Conservation (phyloP, 1,140 invertebrate species). For the Apis mellifera region DNA sequence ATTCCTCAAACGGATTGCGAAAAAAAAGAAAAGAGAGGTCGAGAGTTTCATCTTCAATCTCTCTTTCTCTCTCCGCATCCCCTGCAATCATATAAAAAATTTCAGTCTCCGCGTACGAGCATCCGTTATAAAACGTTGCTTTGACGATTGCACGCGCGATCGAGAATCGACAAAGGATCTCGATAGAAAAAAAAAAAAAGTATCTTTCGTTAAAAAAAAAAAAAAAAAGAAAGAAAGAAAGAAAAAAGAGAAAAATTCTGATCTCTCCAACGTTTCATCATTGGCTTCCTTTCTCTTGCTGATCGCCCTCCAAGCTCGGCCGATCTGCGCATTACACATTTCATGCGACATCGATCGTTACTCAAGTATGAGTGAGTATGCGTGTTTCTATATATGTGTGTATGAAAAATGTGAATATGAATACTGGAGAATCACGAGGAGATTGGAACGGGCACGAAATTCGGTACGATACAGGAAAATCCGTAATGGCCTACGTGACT, state of each 20-base stretch:
- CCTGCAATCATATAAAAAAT: not conserved
- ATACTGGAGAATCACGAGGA: conserved; percentile 51
- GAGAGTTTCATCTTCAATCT: not conserved
- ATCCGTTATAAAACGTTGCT: not conserved
- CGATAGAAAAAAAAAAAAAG: not conserved
- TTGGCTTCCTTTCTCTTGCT: conserved; percentile 30
- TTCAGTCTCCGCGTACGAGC: not conserved
- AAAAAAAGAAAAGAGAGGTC: not conserved
- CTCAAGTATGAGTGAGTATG: conserved; percentile 32
- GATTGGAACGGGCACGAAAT: conserved; percentile 45
- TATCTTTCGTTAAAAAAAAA: not conserved
- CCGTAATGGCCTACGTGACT: not conserved
- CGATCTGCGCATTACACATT: conserved; percentile 57
- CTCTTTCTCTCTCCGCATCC: not conserved
- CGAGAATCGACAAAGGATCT: not conserved
- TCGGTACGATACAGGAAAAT: conserved; percentile 17
- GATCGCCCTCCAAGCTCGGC: conserved; percentile 44
- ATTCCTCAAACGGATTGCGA: not conserved
- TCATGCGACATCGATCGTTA: conserved; percentile 65
- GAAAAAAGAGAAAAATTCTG: not conserved
- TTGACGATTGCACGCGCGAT: not conserved
- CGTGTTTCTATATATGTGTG: not conserved
- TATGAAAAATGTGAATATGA: not conserved
- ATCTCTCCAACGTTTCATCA: not conserved
- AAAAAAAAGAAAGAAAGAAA: not conserved